Evolutionary conservation across 2,888 invertebrate species (phyloP).

Genomic region (Clivina fossor): DNA sequence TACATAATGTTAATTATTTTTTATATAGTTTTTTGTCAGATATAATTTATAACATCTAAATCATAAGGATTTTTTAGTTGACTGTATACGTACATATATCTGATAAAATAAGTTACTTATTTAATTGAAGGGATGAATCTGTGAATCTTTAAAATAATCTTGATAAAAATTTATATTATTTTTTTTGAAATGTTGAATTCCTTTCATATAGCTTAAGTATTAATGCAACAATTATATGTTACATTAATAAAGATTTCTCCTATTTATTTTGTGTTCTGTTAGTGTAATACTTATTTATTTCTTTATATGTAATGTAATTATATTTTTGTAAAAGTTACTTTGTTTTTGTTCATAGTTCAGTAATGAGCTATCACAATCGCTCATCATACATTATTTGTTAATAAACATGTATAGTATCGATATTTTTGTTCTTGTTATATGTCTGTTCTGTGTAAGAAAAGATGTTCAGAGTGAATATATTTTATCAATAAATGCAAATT

Average conservation of each 20-base stretch:
- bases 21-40: background rate
- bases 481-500: constrained; percentile 24
- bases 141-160: too few species aligned
- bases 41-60: too few species aligned
- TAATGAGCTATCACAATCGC: constrained; percentile 20
- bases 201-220: too few species aligned
- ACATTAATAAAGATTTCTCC: too few species aligned
- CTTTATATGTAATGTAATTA: background rate
- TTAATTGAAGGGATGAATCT: too few species aligned
- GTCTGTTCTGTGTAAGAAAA: constrained; percentile 31
- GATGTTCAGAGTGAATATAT: constrained; percentile 15
- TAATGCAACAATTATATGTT: too few species aligned
- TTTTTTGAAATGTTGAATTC: too few species aligned
- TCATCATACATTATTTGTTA: background rate
- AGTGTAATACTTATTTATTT: constrained; percentile 19
- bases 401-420: constrained; percentile 29
- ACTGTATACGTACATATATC: too few species aligned
- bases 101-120: too few species aligned
- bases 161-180: too few species aligned
- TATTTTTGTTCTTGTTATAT: constrained; percentile 20
- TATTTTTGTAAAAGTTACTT: constrained; percentile 5
- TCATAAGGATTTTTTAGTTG: too few species aligned
- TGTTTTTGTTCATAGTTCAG: constrained; percentile 2
- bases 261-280: too few species aligned
- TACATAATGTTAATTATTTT: background rate